Base-by-base conservation (phyloP, 2,797 vertebrate species). In the Sardinella longiceps region DNA sequence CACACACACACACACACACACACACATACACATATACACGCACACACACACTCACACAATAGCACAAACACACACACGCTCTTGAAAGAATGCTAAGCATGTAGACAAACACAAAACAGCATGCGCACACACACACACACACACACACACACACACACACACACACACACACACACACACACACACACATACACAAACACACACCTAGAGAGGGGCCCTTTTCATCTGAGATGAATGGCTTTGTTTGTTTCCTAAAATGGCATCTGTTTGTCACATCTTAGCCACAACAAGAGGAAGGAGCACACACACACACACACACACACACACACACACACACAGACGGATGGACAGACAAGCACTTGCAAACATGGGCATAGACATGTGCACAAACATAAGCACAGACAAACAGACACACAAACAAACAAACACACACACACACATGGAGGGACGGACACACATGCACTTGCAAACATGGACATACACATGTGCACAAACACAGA, bases 341-440 rank as follows among this genome's bases (percentile, higher is more conserved):
- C n/a, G n/a, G n/a, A n/a, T n/a, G n/a, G n/a, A n/a, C n/a, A n/a
- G n/a, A n/a, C n/a, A n/a, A n/a, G n/a, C n/a, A n/a, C n/a, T n/a
- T n/a, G n/a, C 66, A 84, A 85, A 56, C 86, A 66, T 83, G 81
- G 84, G 80, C 50, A 25, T 53, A 81, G 82, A 80, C 66, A 23
- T n/a, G n/a, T n/a, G n/a, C 82, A 51, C 66, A 84, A 85, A 56
- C 86, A 66, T 83, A 83, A 84, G 80, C 50, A 25, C 66, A 81
- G 82, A 80, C 66, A 23, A 23, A 82, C 25, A 66, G 58, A 86
- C 43, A 83, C 48, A 20, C 46, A 82, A 51, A 30, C 80, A 39
- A 15, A 14, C 15, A 58, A 3, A 23, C 18, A 58, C 56, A 23
- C 56, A 58, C 15, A 58, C 56, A 58, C 18, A 63, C 39, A 51